Percentiles rank a stretch among this genome's conserved stretches.
phyloP scores from a whole-genome alignment of 2,113 vertebrate genomes.

The Pantherophis guttatus region DNA sequence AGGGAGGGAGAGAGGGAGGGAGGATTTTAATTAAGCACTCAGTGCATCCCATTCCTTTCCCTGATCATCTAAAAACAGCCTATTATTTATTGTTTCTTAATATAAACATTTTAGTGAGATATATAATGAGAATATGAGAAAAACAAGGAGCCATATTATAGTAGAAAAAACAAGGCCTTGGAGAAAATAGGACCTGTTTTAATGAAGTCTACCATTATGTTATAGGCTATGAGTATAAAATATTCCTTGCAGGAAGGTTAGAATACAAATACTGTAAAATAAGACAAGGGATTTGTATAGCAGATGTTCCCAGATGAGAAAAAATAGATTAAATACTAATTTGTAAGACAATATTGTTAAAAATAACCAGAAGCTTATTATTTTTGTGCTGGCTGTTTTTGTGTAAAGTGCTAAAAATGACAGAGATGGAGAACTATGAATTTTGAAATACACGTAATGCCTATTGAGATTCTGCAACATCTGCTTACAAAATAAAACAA shows the following conservation, averaged over 20 bases:
- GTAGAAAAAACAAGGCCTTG: background rate
- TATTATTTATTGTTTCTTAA: background rate
- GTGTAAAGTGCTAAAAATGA: background rate
- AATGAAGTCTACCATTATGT: background rate
- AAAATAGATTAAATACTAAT: background rate
- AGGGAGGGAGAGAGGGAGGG: background rate
- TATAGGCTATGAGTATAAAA: background rate
- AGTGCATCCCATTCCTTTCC: background rate
- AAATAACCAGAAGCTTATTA: background rate
- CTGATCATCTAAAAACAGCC: background rate
- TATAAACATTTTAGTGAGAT: background rate
- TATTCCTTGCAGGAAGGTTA: background rate
- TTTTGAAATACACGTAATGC: background rate
- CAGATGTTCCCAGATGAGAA: background rate
- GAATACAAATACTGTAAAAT: background rate
- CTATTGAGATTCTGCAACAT: background rate
- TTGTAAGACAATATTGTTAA: background rate
- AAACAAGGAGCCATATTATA: background rate
- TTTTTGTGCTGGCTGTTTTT: background rate
- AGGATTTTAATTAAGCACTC: fast-evolving
- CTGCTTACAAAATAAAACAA: background rate
- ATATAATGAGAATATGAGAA: background rate
- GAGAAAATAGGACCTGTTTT: background rate
- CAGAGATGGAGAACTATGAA: background rate
- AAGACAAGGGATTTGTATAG: background rate